Base-by-base conservation (phyloP, 2,797 vertebrate genomes). In the Intellagama lesueurii region DNA sequence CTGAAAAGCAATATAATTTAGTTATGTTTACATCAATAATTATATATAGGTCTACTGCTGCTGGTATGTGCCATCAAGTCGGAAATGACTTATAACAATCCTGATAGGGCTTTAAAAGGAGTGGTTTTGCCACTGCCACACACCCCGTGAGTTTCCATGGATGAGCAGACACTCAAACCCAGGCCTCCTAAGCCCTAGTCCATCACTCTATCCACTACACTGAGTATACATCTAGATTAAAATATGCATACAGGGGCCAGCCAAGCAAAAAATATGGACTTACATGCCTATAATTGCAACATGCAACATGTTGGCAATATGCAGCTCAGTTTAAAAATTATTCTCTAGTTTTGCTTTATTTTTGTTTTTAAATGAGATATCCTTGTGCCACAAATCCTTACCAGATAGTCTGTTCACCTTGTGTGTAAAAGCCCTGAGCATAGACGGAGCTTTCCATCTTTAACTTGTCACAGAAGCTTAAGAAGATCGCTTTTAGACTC, bases 401-500 rank as follows among this genome's bases (percentile, higher is more conserved):
- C 84, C n/a, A 56, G 40, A 26, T 30, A 82, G 52, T 56, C 52
- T 75, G n/a, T 35, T 76, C 32, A 60, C n/a, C 8, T 22, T 81
- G 40, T 28, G 32, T 52, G 6, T 78, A 19, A 68, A 49, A 49
- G 19, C 19, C 11, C 24, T 3, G 2, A 12, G 17, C 47, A 22
- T 69, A 56, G 1, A 77, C 24, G 52, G 17, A 66, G 64, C 22
- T 82, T 60, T 69, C 35, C 19, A 35, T 52, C 35, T 77, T 76
- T 84, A 89, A 78, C 22, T 52, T 77, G 9, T 60, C 52, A 72
- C 70, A 32, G 32, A 75, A 76, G 30, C 60, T 89, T 87, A 89
- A 75, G 64, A 70, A 5, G n/a, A 30, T 32, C 83, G 52, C 32
- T 86, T 91, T 86, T 86, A 83, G 52, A 83, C 64, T 79, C 49